These are phyloP conservation scores for Morone chrysops DNA, from an alignment of 2,113 vertebrate species.

Conservation along the genomic window DNA sequence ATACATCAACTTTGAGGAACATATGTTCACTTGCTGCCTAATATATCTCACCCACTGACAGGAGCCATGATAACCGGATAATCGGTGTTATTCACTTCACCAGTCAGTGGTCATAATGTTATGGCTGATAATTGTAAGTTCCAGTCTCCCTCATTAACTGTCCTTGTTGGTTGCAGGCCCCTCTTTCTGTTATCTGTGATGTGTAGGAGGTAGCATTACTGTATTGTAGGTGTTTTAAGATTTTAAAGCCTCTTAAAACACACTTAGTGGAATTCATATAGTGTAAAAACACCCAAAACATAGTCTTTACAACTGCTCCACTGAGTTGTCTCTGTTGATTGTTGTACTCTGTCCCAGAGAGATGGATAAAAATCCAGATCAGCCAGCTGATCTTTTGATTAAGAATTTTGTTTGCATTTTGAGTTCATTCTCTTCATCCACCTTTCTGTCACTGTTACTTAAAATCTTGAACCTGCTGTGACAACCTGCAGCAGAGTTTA, in stretches of 20 bases:
- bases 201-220: no score
- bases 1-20: no score
- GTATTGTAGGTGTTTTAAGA: background rate
- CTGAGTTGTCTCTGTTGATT: constrained; percentile 19
- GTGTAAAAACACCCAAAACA: no score
- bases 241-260: background rate
- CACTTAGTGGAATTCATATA: background rate
- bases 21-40: no score
- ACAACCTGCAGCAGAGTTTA: constrained; percentile 23
- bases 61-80: no score
- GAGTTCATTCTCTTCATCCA: constrained; percentile 7
- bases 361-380: constrained; percentile 1
- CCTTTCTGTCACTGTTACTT: constrained; percentile 21
- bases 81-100: no score
- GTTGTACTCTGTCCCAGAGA: constrained; percentile 7
- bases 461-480: constrained; percentile 17
- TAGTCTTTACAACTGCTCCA: background rate
- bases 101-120: no score
- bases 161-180: background rate
- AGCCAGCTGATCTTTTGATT: constrained; percentile 42
- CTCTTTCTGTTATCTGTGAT: no score
- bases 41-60: no score
- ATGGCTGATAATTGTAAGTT: background rate
- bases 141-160: constrained; percentile 12
- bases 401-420: constrained; percentile 30